Evolutionary conservation across 1,140 invertebrate species (phyloP).

Genomic region (Helicoverpa zea): DNA sequence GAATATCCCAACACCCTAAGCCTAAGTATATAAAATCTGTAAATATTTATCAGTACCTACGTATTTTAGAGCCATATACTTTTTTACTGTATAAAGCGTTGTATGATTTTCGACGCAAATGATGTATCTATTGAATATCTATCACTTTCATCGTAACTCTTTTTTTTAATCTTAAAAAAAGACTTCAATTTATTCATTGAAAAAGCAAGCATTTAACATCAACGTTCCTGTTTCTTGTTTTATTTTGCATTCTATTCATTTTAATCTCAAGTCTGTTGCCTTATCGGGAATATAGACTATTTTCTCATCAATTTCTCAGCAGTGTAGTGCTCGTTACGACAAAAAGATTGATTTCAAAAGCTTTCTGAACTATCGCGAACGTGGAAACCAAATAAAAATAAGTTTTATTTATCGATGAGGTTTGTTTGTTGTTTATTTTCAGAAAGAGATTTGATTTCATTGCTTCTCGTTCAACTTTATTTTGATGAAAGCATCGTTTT

Average conservation of each 20-base stretch:
- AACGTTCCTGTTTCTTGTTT: neutral
- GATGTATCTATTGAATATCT: too few relatives aligned
- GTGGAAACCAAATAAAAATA: neutral
- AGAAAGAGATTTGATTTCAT: neutral
- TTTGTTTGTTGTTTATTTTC: neutral
- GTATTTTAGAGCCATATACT: too few relatives aligned
- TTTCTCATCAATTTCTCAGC: constrained; percentile 1
- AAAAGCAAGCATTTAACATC: too few relatives aligned
- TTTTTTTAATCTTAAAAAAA: too few relatives aligned
- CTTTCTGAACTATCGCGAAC: neutral
- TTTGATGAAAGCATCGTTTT: too few relatives aligned
- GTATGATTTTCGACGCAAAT: too few relatives aligned
- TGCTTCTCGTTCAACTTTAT: too few relatives aligned
- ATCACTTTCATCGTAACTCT: too few relatives aligned
- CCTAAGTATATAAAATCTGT: neutral
- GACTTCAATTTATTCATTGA: too few relatives aligned
- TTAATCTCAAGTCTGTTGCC: neutral
- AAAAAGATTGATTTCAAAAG: constrained; percentile 19
- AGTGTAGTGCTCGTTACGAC: neutral
- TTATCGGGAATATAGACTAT: neutral
- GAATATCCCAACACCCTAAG: constrained; percentile 5
- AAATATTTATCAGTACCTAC: too few relatives aligned
- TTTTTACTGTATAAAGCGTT: too few relatives aligned
- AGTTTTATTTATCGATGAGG: neutral
- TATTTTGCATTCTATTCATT: neutral